These are phyloP conservation scores for Catocala sponsa DNA, from an alignment of 2,888 invertebrate genomes.

Conservation along the genomic window DNA sequence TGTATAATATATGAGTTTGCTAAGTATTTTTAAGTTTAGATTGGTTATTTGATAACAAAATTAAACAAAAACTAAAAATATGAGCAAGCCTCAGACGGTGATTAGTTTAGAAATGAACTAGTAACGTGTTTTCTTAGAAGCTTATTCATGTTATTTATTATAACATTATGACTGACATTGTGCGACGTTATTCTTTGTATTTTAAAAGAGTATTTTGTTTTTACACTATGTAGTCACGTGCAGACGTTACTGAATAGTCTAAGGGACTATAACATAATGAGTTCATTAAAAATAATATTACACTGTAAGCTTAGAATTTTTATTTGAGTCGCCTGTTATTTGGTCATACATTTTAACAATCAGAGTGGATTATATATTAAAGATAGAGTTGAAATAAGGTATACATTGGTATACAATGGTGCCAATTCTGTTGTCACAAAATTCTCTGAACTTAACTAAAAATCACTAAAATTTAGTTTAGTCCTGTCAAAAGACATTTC, in stretches of 20 bases:
- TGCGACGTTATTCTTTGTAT: constrained; percentile 22
- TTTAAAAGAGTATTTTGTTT: constrained; percentile 25
- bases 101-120: constrained; percentile 34
- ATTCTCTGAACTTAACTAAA: no score
- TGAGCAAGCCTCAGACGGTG: neutral
- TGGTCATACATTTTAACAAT: no score
- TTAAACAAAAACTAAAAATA: neutral
- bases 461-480: no score
- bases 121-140: constrained; percentile 32
- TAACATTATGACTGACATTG: constrained; percentile 22
- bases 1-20: no score
- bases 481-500: no score
- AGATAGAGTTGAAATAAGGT: no score
- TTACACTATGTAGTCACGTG: constrained; percentile 8
- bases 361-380: no score
- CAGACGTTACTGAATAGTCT: constrained; percentile 2
- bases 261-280: constrained; percentile 6
- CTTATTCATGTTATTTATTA: constrained; percentile 32
- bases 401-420: no score
- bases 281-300: constrained; percentile 10
- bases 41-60: no score
- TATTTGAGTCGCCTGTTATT: no score
- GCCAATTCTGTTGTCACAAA: no score
- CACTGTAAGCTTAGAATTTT: neutral
- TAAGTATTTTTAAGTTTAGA: no score